Evolutionary conservation across 2,797 vertebrate genomes (phyloP).

Genomic region (Pipistrellus pipistrellus): DNA sequence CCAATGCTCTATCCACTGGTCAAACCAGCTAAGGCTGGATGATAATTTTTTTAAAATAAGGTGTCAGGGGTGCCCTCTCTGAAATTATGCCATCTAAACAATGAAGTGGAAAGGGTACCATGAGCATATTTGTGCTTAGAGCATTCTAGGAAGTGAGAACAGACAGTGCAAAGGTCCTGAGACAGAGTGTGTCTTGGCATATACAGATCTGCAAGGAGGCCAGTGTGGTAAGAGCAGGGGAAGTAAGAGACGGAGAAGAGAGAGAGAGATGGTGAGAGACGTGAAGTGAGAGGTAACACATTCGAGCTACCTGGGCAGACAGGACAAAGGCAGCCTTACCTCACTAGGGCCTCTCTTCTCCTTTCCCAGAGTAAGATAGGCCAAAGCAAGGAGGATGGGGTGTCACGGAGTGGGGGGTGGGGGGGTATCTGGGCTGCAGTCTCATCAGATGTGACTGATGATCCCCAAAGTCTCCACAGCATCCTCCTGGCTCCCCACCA

Average conservation of each 20-base stretch:
- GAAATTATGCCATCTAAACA: background rate
- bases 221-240: no score
- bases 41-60: background rate
- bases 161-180: background rate
- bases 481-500: background rate
- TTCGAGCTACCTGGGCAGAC: background rate
- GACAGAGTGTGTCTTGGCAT: background rate
- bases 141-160: background rate
- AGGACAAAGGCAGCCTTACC: background rate
- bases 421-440: background rate
- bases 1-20: no score
- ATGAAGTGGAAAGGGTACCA: background rate
- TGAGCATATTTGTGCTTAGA: background rate
- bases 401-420: rapidly evolving
- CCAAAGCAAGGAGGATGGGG: background rate
- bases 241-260: background rate
- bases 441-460: background rate
- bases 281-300: background rate
- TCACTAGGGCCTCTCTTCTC: background rate
- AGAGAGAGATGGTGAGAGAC: background rate
- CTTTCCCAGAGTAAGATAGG: background rate
- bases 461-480: background rate
- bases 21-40: background rate
- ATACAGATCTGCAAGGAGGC: background rate
- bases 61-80: background rate